phyloP scores from a whole-genome alignment of 2,888 invertebrate genomes.

The Drosophila parthenogenetica region DNA sequence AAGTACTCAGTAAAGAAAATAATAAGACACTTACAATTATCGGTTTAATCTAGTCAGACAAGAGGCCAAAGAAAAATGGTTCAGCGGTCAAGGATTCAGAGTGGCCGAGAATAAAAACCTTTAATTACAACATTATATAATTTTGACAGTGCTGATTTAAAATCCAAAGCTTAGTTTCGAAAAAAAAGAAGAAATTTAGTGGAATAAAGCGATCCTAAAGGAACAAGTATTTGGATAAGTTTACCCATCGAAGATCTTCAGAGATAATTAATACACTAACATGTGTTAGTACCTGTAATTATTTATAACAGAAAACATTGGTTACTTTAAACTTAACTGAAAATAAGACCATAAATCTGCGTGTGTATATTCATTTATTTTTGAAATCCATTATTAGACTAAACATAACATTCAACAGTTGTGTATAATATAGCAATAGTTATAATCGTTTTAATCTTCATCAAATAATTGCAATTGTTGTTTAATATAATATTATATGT shows the following conservation, averaged over 20 bases:
- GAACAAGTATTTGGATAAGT: too few relatives aligned
- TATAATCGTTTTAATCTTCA: conserved; percentile 49
- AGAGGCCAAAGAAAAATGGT: too few relatives aligned
- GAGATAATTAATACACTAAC: too few relatives aligned
- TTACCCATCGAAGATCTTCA: too few relatives aligned
- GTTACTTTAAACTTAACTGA: too few relatives aligned
- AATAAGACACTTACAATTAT: not conserved
- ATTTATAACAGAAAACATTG: too few relatives aligned
- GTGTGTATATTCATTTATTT: conserved; percentile 73
- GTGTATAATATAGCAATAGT: conserved; percentile 80
- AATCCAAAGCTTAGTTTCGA: not conserved
- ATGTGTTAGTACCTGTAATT: too few relatives aligned
- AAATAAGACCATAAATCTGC: conserved; percentile 23
- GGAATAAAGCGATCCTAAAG: too few relatives aligned
- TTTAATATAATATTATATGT: conserved; percentile 21
- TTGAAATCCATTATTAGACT: conserved; percentile 76
- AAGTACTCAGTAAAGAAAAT: not conserved
- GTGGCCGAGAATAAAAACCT: not conserved
- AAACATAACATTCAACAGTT: conserved; percentile 83
- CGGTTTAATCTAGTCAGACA: not conserved
- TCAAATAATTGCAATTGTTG: conserved; percentile 42
- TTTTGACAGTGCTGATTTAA: not conserved
- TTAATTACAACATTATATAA: too few relatives aligned
- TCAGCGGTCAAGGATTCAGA: conserved; percentile 1
- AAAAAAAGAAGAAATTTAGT: too few relatives aligned